Conservation (phyloP, 2,888 invertebrate species). For the Lumbricus terrestris region DNA sequence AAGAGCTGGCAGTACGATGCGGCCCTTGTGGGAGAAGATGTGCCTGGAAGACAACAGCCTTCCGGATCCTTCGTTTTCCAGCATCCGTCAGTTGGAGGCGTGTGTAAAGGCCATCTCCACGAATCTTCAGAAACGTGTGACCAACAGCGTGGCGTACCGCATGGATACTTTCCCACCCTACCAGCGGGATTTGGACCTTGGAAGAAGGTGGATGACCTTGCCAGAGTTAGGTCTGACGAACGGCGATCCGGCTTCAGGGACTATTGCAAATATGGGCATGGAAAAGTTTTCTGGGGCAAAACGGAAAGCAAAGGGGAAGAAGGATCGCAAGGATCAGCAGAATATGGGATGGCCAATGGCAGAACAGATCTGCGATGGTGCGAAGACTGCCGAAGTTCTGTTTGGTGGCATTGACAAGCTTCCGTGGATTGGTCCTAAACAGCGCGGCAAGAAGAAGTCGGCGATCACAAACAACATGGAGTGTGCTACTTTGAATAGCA, state of each 20-base stretch:
- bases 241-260: neutral
- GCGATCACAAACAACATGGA: neutral
- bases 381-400: neutral
- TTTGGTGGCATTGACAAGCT: neutral
- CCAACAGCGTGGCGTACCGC: neutral
- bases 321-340: neutral
- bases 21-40: neutral
- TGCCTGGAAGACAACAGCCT: slow-evolving; percentile 4
- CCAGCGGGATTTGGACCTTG: neutral
- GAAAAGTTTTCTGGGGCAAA: neutral
- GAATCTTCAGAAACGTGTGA: neutral
- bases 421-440: neutral
- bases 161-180: neutral
- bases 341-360: neutral
- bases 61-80: neutral
- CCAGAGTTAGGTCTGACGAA: neutral
- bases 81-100: neutral
- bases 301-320: neutral
- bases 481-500: neutral
- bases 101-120: slow-evolving; percentile 11
- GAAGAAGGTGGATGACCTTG: neutral
- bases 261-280: neutral
- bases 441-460: neutral
- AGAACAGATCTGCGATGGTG: neutral
- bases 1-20: neutral